Evolutionary conservation across 2,888 invertebrate species (phyloP), one percentile per base, ranked within the genome.

Genomic region (Eristalinus sepulchralis): DNA sequence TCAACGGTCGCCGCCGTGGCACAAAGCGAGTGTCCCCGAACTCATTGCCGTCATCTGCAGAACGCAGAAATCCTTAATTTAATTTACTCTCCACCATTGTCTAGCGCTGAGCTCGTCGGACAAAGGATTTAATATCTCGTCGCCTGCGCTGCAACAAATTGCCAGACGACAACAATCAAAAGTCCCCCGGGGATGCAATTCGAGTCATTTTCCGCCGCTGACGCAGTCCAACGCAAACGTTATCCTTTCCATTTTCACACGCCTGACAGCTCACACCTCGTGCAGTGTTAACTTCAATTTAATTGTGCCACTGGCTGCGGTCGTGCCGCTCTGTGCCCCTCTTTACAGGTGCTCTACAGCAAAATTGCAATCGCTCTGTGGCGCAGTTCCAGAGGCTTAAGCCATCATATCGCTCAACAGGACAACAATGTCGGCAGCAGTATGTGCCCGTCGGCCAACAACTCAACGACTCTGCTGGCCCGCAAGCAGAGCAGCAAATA

Each of bases 291-390:
- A 63, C 47, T 17, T 64, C 20, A 34, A 33, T 55, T 17, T 73
- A 47, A 36, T 57, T 33, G 13, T 27, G 11, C 31, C 0, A 34
- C 47, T 47, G 47, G 1, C 11, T 13, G 57, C 9, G 57, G 27
- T 5, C 27, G 5, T 27, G 27, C 27, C 10, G 22, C 4, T 39
- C 13, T 22, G 20, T 55, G 10, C 22, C 3, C 22, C 24, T 11
- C 24, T 11, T 13, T 22, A 39, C 91, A 96, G 96, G 94, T 96
- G 55, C 93, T 97, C 39, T 98, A 98, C 91, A 96, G 96, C 39
- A 94, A 96, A 89, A 97, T 98, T 76, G 97, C 97, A 2, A 94
- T 97, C 27, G 96, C 96, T 0, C 93, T 98, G 53, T 98, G 97
- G 97, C 95, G 94, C 93, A 96, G 96, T 89, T 95, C 95, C 0